Percentiles rank a stretch among this genome's conserved stretches.
phyloP scores from a whole-genome alignment of 1,140 invertebrate species.

The Eumaeus atala region DNA sequence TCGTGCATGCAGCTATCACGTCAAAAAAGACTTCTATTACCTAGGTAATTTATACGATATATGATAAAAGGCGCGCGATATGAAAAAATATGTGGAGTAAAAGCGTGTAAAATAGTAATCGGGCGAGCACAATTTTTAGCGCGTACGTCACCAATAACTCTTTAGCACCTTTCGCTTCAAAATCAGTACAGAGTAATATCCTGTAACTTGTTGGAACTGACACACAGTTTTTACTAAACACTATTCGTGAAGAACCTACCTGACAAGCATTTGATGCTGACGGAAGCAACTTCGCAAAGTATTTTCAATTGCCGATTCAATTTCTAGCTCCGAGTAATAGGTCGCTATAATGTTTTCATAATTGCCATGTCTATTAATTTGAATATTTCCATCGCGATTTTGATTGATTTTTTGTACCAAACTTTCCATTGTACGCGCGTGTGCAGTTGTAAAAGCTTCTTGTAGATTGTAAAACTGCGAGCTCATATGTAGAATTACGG shows the following conservation, averaged over 20 bases:
- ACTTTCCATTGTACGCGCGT: slow-evolving; percentile 42
- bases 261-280: slow-evolving; percentile 55
- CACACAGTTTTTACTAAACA: too few relatives aligned
- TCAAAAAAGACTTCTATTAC: too few relatives aligned
- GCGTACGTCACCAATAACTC: too few relatives aligned
- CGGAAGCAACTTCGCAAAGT: slow-evolving; percentile 42
- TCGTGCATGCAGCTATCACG: too few relatives aligned
- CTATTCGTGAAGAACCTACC: slow-evolving; percentile 24
- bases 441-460: slow-evolving; percentile 55
- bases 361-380: slow-evolving; percentile 15
- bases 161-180: too few relatives aligned
- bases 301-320: slow-evolving; percentile 42
- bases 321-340: slow-evolving; percentile 36
- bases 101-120: too few relatives aligned
- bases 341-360: slow-evolving; percentile 35
- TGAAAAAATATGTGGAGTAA: too few relatives aligned
- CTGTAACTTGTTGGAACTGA: too few relatives aligned
- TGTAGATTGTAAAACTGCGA: slow-evolving; percentile 52
- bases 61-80: too few relatives aligned
- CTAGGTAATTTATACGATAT: too few relatives aligned
- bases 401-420: slow-evolving; percentile 28
- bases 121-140: too few relatives aligned
- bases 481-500: slow-evolving; percentile 62
- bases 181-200: too few relatives aligned
- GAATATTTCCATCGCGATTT: slow-evolving; percentile 13